Conservation (phyloP, 2,888 invertebrate species). For the Taenaris catops region DNA sequence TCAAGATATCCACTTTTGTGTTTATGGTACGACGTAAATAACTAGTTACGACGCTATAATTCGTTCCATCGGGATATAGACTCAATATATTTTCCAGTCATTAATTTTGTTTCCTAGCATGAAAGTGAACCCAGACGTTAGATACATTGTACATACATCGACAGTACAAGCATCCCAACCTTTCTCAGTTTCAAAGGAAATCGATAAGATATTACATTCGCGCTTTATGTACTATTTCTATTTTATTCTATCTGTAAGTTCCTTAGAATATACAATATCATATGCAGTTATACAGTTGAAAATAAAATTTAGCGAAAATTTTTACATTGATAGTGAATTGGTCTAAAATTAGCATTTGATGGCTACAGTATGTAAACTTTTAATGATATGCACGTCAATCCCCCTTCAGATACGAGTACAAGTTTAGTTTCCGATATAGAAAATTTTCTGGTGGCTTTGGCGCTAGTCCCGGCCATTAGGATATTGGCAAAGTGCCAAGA, state of each 20-base stretch:
- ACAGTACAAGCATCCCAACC: no score
- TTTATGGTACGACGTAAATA: background rate
- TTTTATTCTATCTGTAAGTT: no score
- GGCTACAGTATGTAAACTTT: no score
- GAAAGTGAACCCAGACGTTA: background rate
- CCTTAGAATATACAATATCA: no score
- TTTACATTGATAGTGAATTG: no score
- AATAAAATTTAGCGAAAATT: no score
- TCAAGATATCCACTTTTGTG: constrained; percentile 3
- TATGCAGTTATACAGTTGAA: no score
- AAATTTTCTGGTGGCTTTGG: constrained; percentile 65
- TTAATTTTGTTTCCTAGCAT: constrained; percentile 5
- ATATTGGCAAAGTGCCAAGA: constrained; percentile 60
- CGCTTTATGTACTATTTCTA: no score
- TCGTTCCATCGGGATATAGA: constrained; percentile 2
- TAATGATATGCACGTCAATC: constrained; percentile 39
- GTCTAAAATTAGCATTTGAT: no score
- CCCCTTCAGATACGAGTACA: constrained; percentile 48
- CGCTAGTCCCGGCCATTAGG: constrained; percentile 67
- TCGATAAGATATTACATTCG: no score
- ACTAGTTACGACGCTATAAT: constrained; percentile 4
- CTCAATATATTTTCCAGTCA: constrained; percentile 2
- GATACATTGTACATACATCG: no score
- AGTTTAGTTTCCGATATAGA: constrained; percentile 62
- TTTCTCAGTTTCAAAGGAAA: no score